Conservation (phyloP, 2,113 vertebrate species). For the Lipotes vexillifer region DNA sequence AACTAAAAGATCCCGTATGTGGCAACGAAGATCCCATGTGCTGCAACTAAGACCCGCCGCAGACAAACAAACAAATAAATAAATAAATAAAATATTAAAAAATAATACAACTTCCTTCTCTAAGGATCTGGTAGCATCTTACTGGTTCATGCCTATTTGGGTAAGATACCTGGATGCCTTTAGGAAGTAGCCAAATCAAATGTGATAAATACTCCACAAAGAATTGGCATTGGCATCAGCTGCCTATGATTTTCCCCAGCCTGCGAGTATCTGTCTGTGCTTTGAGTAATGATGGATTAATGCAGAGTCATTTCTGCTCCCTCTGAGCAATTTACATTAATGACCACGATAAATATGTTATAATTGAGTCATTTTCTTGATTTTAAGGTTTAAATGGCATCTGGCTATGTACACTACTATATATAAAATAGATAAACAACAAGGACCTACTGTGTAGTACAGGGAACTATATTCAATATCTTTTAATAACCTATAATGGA, state of each 20-base stretch:
- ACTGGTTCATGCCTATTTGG: not conserved
- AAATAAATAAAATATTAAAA: no score
- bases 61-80: no score
- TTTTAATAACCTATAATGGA: not conserved
- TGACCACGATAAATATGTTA: accelerated
- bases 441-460: not conserved
- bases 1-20: no score
- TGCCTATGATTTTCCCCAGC: not conserved
- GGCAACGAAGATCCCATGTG: no score
- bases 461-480: not conserved
- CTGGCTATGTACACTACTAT: not conserved
- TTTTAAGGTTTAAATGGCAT: not conserved
- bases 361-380: not conserved
- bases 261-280: not conserved
- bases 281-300: not conserved
- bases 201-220: not conserved
- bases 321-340: not conserved
- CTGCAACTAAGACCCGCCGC: no score
- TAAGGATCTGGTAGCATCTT: not conserved
- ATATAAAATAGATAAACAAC: not conserved
- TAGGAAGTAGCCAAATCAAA: not conserved
- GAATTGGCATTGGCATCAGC: accelerated
- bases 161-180: not conserved
- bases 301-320: not conserved
- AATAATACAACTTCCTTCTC: no score